These are phyloP conservation scores for Nomada flava DNA, from an alignment of 2,888 invertebrate genomes.

Conservation along the genomic window DNA sequence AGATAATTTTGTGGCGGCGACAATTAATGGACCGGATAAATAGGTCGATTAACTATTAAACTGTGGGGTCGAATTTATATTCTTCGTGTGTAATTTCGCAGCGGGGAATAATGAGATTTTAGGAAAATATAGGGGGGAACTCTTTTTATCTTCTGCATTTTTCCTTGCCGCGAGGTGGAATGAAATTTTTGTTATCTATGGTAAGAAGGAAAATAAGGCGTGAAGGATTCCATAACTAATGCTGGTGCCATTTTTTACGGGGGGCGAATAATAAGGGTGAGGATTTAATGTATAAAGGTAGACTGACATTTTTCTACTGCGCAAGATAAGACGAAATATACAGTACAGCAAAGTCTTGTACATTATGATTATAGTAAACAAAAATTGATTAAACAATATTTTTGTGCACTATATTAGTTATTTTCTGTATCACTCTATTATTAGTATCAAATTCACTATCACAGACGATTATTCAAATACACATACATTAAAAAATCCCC, in stretches of 20 bases:
- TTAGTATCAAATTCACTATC: too few relatives aligned
- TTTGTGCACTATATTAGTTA: too few relatives aligned
- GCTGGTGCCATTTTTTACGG: neutral
- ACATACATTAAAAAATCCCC: neutral
- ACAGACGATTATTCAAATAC: conserved; percentile 9
- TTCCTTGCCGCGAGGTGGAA: neutral
- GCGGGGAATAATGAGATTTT: too few relatives aligned
- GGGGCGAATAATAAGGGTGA: conserved; percentile 31
- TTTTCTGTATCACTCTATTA: too few relatives aligned
- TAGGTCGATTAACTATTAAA: too few relatives aligned
- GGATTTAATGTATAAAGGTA: neutral
- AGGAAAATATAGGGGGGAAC: too few relatives aligned
- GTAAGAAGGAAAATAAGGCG: neutral
- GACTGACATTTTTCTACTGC: neutral
- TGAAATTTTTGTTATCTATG: neutral
- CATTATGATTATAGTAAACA: neutral
- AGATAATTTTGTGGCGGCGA: too few relatives aligned
- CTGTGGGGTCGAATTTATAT: too few relatives aligned
- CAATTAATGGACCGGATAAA: too few relatives aligned
- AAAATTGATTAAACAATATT: too few relatives aligned
- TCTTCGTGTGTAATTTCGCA: too few relatives aligned
- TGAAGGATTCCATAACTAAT: conserved; percentile 13
- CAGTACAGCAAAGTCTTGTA: neutral
- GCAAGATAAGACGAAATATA: conserved; percentile 7
- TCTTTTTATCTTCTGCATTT: too few relatives aligned